Base-by-base conservation (phyloP, 2,113 vertebrate species). In the Neopipo cinnamomea region DNA sequence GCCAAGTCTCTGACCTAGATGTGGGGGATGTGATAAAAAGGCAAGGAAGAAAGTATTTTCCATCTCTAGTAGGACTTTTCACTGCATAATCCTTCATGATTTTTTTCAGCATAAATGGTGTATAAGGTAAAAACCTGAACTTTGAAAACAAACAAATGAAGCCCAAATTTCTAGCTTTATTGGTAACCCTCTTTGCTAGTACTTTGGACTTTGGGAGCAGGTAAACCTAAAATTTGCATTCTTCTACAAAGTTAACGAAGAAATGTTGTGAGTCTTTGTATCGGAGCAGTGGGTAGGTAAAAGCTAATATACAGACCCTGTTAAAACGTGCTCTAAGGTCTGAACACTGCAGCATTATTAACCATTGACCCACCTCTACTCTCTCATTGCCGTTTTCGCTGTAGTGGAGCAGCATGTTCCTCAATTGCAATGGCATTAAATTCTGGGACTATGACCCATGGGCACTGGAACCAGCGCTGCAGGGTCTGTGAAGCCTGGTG, bases 311-410 rank as follows among this genome's bases (percentile, higher is more conserved):
- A 81, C 13, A 47, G 31, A 86, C 58, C 78, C 76, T 91, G 44
- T 63, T 96, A 49, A 88, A 97, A 92, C 6, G 3, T 85, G 19
- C 62, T 92, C 59, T 96, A 78, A 74, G 75, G 74, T 89, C 75
- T 95, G 78, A 96, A 78, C 65, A 23, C 35, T 79, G 88, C 82
- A 76, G 33, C 62, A 39, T 89, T 95, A 55, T 95, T 94, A 97
- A 95, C 91, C 80, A 47, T 70, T 95, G 55, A 63, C 85, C 72
- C 12, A 33, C 18, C 70, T 88, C 88, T 74, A 3, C 59, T 95
- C 39, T 91, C 50, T 79, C n/a, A 11, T 9, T 79, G 65, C 56
- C 0, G 0, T 91, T 91, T 95, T 91, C 14, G 1, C 52, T 42
- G n/a, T 88, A 73, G 55, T 67, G 55, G 86, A 86, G 67, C 73